Base-by-base conservation (phyloP, 2,113 vertebrate genomes). In the Donacobius atricapilla region DNA sequence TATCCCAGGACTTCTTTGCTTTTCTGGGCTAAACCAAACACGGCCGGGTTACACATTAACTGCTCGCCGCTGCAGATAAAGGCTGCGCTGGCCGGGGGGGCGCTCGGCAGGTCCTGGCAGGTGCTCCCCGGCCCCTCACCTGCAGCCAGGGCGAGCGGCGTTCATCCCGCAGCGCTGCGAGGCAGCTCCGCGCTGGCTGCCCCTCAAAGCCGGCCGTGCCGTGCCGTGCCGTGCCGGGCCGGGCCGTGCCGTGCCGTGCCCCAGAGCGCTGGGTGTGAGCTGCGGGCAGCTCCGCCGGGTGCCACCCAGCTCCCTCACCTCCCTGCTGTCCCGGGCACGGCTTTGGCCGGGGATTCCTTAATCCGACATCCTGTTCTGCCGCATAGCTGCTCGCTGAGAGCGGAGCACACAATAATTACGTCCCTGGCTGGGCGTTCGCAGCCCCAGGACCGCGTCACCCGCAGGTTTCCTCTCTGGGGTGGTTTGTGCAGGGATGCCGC, bases 11-110 rank as follows among this genome's bases (percentile, higher is more conserved):
- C 18, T 54, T 56, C 70, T 93, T 63, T 71, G 76, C 87, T 90
- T 51, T 94, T 50, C 92, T 69, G 87, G 63, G 58, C 76, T 96
- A 94, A 94, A 92, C 70, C 88, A 96, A 97, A 97, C 91, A 97
- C 45, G 10, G 87, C 48, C 16, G 4, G 60, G 94, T 98, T 96
- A 98, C 96, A 89, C 63, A 97, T 96, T 96, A 97, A 98, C 98
- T 20, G 91, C 97, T 95, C 54, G 56, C 40, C 25, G 83, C 44
- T 1, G 24, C 51, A 83, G 96, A 93, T 53, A 90, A 90, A 84
- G 88, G 94, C 85, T 33, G 69, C 1, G 78, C 89, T 35, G 7
- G 7, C 8, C 28, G 0, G 69, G n/a, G 5, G 28, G 48, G 44
- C 28, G 63, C 79, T 53, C 33, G 4, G 53, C 23, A 35, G 2